Percentiles rank a stretch among this genome's conserved stretches.
Evolutionary conservation across 2,113 vertebrate genomes (phyloP).

Genomic region (Polypterus senegalus): DNA sequence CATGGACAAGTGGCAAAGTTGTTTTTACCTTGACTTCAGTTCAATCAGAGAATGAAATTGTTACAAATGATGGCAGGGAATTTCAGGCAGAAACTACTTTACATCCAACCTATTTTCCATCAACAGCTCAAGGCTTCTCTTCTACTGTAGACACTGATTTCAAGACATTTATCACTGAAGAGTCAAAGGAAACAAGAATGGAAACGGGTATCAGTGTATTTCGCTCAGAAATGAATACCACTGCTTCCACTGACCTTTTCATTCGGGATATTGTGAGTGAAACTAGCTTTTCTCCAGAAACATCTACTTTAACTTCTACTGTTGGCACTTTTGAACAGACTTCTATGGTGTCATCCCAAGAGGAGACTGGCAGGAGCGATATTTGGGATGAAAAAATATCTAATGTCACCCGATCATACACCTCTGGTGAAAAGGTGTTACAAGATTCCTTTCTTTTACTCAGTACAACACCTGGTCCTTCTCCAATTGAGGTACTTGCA

Average conservation of each 20-base stretch:
- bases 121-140: neutral
- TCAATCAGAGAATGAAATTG: neutral
- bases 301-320: slow-evolving; percentile 12
- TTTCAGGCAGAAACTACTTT: neutral
- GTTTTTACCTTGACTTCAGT: neutral
- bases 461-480: slow-evolving; percentile 43
- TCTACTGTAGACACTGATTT: neutral
- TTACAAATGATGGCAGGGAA: neutral
- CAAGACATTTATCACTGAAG: slow-evolving; percentile 20
- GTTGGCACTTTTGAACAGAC: slow-evolving; percentile 30
- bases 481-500: slow-evolving; percentile 44
- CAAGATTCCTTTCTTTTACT: slow-evolving; percentile 27
- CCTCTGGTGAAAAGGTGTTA: slow-evolving; percentile 26
- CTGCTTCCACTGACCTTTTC: slow-evolving; percentile 40
- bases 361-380: slow-evolving; percentile 37
- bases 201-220: neutral
- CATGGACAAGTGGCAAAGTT: neutral
- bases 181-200: slow-evolving; percentile 27
- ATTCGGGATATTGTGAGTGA: slow-evolving; percentile 33
- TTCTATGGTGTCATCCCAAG: slow-evolving; percentile 32
- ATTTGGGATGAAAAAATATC: slow-evolving; percentile 26
- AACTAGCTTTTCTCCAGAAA: slow-evolving; percentile 10
- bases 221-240: slow-evolving; percentile 9
- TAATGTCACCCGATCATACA: slow-evolving; percentile 28
- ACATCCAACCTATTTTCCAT: neutral